Evolutionary conservation across 2,797 vertebrate species (phyloP).

Genomic region (Champsocephalus esox): DNA sequence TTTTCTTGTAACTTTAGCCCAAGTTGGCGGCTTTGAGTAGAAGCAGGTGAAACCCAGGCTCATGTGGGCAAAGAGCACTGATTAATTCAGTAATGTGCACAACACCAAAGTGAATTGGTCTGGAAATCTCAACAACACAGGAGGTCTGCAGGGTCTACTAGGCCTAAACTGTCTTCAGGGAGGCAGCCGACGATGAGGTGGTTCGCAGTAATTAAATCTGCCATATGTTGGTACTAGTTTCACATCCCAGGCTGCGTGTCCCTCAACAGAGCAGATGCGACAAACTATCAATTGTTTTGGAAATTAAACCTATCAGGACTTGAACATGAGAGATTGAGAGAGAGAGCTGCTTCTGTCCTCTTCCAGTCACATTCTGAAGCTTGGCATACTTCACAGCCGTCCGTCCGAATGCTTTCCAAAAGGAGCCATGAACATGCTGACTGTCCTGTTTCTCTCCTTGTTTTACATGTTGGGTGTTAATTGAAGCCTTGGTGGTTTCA

Average conservation of each 20-base stretch:
- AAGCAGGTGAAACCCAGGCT: conserved; percentile 44
- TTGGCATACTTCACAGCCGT: conserved; percentile 36
- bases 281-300: conserved; percentile 72
- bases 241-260: conserved; percentile 41
- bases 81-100: conserved; percentile 56
- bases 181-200: conserved; percentile 47
- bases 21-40: conserved; percentile 17
- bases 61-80: conserved; percentile 53
- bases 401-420: conserved; percentile 34
- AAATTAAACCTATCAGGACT: conserved; percentile 66
- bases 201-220: conserved; percentile 76
- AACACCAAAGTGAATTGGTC: conserved; percentile 48
- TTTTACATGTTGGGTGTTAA: conserved; percentile 4
- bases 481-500: neutral
- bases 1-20: conserved; percentile 1
- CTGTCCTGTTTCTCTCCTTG: conserved; percentile 39
- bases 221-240: conserved; percentile 70
- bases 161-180: conserved; percentile 59
- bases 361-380: conserved; percentile 29
- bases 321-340: conserved; percentile 39
- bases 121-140: conserved; percentile 44
- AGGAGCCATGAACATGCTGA: conserved; percentile 3
- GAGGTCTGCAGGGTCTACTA: conserved; percentile 45
- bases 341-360: conserved; percentile 29
- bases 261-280: conserved; percentile 69